These are phyloP conservation scores for Anadara kagoshimensis DNA, from an alignment of 1,140 invertebrate genomes.

Conservation along the genomic window DNA sequence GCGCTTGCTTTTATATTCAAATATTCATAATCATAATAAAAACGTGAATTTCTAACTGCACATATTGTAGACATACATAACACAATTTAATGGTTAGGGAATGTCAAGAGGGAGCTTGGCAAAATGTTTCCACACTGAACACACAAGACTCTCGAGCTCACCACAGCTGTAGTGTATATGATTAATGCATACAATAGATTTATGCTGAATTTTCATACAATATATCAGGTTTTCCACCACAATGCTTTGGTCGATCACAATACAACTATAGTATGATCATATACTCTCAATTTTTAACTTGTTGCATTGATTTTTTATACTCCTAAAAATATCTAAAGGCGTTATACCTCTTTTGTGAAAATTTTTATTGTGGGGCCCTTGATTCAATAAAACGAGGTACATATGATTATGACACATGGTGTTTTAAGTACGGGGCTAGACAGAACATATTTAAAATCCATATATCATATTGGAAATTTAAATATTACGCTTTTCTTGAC, in stretches of 20 bases:
- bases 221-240: constrained; percentile 25
- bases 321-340: constrained; percentile 23
- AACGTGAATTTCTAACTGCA: too few species aligned
- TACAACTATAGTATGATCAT: constrained; percentile 3
- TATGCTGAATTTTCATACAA: constrained; percentile 23
- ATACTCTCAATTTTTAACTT: constrained; percentile 25
- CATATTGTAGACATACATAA: too few species aligned
- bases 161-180: constrained; percentile 21
- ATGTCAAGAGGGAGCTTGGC: too few species aligned
- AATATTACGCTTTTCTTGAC: too few species aligned
- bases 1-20: too few species aligned
- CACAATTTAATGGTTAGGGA: too few species aligned
- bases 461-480: too few species aligned
- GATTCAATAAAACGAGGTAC: constrained; percentile 30
- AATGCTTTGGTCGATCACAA: constrained; percentile 13
- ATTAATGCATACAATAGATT: constrained; percentile 13
- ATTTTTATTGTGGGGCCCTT: constrained; percentile 28
- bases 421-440: constrained; percentile 15
- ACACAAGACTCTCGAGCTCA: background rate
- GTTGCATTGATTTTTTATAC: constrained; percentile 24
- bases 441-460: background rate
- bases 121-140: constrained; percentile 12
- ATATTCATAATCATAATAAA: too few species aligned
- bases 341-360: constrained; percentile 27
- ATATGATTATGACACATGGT: constrained; percentile 26